Conservation (phyloP, 2,888 invertebrate genomes). For the Dasysyrphus albostriatus region DNA sequence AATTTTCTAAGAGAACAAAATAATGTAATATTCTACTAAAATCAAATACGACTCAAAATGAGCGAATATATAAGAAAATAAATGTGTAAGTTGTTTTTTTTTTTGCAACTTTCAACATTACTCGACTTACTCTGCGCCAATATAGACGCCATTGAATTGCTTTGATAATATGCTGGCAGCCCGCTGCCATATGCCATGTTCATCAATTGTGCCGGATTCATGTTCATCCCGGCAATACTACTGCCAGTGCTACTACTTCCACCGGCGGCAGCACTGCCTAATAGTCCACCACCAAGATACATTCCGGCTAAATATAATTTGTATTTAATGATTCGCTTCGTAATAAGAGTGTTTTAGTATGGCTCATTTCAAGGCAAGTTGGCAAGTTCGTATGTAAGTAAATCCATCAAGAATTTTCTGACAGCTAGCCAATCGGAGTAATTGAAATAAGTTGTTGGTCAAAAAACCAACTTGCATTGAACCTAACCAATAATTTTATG, state of each 20-base stretch:
- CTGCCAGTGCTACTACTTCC: conserved; percentile 67
- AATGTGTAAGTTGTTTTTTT: conserved; percentile 74
- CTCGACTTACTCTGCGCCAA: conserved; percentile 93
- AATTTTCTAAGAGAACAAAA: conserved; percentile 46
- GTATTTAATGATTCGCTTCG: not conserved
- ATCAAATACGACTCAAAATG: conserved; percentile 17
- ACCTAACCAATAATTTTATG: not conserved
- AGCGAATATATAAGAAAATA: conserved; percentile 4
- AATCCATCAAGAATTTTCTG: not conserved
- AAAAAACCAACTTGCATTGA: not conserved
- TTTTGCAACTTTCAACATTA: conserved; percentile 83
- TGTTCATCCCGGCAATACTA: conserved; percentile 60
- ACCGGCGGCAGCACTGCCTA: conserved; percentile 68
- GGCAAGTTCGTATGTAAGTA: not conserved
- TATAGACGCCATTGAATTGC: conserved; percentile 87
- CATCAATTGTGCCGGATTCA: conserved; percentile 81
- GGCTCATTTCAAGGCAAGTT: not conserved
- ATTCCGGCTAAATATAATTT: conserved; percentile 68
- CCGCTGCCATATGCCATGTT: conserved; percentile 83
- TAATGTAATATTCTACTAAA: conserved; percentile 7
- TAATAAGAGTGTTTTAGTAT: not conserved
- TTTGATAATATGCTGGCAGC: conserved; percentile 83
- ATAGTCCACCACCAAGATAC: conserved; percentile 60
- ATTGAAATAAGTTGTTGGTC: not conserved
- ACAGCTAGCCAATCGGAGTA: not conserved